A percentile compares a stretch with the other conserved stretches of the same genome.
phyloP scores from a whole-genome alignment of 2,797 vertebrate species.

The Ibycter americanus region DNA sequence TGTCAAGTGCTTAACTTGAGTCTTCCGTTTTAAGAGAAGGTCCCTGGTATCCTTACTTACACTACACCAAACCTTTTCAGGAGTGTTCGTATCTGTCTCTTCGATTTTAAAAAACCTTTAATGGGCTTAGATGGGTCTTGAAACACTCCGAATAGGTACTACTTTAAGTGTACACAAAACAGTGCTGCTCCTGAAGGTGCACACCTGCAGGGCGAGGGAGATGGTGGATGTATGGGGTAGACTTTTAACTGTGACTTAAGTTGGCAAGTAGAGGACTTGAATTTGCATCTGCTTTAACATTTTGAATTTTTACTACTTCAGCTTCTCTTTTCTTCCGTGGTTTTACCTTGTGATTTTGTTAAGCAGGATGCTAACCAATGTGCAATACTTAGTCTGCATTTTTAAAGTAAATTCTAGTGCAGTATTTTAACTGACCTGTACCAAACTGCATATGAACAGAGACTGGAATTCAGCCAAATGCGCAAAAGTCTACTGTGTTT shows the following conservation, averaged over 20 bases:
- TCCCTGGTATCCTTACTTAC: too few relatives aligned
- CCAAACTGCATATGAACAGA: neutral
- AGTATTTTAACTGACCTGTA: neutral
- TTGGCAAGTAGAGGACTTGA: neutral
- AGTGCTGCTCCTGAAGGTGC: neutral
- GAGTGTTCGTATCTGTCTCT: neutral
- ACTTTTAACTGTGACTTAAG: neutral
- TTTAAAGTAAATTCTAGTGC: neutral
- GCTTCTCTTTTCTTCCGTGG: neutral
- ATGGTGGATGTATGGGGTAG: rapidly evolving
- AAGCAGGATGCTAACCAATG: neutral
- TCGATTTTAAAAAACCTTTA: neutral
- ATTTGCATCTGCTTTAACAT: neutral
- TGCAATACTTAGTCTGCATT: neutral
- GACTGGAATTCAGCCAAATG: neutral
- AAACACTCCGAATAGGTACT: neutral
- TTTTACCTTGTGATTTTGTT: neutral
- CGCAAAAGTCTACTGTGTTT: neutral
- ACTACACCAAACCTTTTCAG: neutral
- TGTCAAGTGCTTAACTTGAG: neutral
- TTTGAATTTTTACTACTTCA: neutral
- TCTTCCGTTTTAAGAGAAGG: neutral
- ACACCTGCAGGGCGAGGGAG: neutral
- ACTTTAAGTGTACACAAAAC: neutral
- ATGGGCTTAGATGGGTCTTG: neutral